phyloP scores from a whole-genome alignment of 2,797 vertebrate species.

The Hapalemur alaotrensis region DNA sequence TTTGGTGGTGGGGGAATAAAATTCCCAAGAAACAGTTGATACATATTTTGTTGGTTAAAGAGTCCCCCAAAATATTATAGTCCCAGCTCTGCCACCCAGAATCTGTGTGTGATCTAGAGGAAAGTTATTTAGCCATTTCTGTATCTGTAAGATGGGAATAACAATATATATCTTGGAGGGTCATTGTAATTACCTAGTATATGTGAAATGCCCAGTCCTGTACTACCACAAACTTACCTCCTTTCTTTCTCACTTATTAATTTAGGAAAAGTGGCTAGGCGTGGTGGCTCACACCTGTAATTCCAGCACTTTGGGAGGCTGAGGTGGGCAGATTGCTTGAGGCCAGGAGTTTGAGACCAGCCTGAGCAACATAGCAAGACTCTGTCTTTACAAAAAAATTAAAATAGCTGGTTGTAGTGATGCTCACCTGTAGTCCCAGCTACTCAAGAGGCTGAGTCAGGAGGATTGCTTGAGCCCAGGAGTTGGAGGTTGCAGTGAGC shows the following conservation, averaged over 20 bases:
- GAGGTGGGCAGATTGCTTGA: no score
- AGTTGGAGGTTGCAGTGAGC: background rate
- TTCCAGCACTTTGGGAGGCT: no score
- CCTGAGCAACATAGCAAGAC: no score
- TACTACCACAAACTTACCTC: background rate
- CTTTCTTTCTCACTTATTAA: background rate
- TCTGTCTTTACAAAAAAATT: no score
- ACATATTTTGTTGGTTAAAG: slow-evolving; percentile 11
- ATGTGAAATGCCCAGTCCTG: background rate
- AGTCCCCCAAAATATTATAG: background rate
- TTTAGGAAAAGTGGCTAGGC: background rate
- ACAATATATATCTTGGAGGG: background rate
- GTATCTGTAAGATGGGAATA: background rate
- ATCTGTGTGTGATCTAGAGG: background rate
- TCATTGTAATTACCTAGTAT: background rate
- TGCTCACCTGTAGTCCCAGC: no score
- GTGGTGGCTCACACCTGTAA: no score
- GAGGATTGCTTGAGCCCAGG: no score
- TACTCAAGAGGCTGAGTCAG: no score
- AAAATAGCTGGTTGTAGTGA: no score
- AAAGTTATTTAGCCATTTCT: background rate
- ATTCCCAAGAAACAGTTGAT: background rate
- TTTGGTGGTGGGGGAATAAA: background rate
- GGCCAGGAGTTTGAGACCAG: no score
- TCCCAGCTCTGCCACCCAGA: background rate